Percentiles rank a stretch among this genome's conserved stretches.
phyloP scores from a whole-genome alignment of 2,113 vertebrate species.

The Lamprologus sp. region DNA sequence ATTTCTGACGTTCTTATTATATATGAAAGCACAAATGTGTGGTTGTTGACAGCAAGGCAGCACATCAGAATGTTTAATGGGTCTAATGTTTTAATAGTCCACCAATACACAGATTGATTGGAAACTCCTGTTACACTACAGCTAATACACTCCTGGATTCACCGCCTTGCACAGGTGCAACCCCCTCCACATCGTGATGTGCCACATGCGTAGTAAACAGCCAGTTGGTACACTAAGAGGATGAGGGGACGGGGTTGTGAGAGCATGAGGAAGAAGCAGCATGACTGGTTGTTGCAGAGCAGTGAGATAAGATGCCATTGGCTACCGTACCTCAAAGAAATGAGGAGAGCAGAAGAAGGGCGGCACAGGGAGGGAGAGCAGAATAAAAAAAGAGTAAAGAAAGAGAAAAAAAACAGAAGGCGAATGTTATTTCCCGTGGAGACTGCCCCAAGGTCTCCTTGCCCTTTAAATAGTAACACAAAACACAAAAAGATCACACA shows the following conservation, averaged over 20 bases:
- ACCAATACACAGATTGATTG: background rate
- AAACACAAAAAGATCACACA: background rate
- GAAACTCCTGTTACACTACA: background rate
- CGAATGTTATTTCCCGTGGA: constrained; percentile 33
- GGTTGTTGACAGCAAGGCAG: background rate
- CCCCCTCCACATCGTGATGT: background rate
- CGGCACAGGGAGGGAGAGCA: constrained; percentile 42
- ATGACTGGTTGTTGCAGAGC: constrained; percentile 34
- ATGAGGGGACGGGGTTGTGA: background rate
- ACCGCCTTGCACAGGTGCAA: constrained; percentile 31
- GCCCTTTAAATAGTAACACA: background rate
- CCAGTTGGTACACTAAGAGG: constrained; percentile 4
- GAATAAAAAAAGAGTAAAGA: constrained; percentile 24
- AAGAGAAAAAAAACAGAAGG: constrained; percentile 36
- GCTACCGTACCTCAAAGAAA: constrained; percentile 67
- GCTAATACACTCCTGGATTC: constrained; percentile 47
- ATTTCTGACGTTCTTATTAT: background rate
- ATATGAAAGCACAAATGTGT: background rate
- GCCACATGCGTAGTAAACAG: constrained; percentile 60
- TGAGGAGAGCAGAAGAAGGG: constrained; percentile 58
- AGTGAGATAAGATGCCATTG: constrained; percentile 40
- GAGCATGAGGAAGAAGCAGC: constrained; percentile 6
- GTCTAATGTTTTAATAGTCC: background rate
- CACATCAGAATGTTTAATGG: background rate
- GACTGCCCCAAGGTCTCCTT: background rate